Evolutionary conservation across 2,797 vertebrate species (phyloP), one percentile per base, ranked within the genome.

Genomic region (Acrossocheilus wenchowensis): DNA sequence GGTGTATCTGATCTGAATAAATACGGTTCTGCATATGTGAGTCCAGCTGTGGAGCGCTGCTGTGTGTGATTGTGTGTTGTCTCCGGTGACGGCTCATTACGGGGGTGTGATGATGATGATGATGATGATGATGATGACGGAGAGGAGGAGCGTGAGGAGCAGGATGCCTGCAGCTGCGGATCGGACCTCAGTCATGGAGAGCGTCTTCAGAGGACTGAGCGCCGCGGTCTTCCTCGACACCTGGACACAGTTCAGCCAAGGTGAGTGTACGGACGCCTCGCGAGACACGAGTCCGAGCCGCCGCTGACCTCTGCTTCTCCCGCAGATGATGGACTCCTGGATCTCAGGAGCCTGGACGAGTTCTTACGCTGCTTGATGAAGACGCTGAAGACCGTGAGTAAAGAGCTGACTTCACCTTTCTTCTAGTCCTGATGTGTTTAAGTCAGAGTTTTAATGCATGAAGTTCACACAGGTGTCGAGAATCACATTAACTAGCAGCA

Each of bases 261-360:
- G 77, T 78, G 52, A 78, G 75, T 60, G 14, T 23, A 34, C 26
- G 36, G 26, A 75, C 48, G 5, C 50, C 19, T 6, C 15, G 0
- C 19, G 45, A 75, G 26, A 45, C 2, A 1, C 5, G 15, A 11
- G 26, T 5, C 45, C 34, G 14, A 75, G n/a, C 73, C 10, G 43
- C 79, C 50, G 79, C 79, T 81, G 79, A 45, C 39, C 19, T 15
- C 89, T 85, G 87, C 39, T 71, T 64, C 68, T 68, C 45, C 19
- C 93, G 90, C 92, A 99, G 98, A 97, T 88, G 93, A 95, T 2
- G 97, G 97, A 30, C 97, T 95, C 92, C 96, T 98, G 82, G 94
- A 96, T 74, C 94, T 92, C 11, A 94, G 95, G 83, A 93, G 96
- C 45, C 93, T 98, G 66, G 96, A 97, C 48, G 90, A 92, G 66